Conservation (phyloP, 1,140 invertebrate genomes). For the Diabrotica undecimpunctata region DNA sequence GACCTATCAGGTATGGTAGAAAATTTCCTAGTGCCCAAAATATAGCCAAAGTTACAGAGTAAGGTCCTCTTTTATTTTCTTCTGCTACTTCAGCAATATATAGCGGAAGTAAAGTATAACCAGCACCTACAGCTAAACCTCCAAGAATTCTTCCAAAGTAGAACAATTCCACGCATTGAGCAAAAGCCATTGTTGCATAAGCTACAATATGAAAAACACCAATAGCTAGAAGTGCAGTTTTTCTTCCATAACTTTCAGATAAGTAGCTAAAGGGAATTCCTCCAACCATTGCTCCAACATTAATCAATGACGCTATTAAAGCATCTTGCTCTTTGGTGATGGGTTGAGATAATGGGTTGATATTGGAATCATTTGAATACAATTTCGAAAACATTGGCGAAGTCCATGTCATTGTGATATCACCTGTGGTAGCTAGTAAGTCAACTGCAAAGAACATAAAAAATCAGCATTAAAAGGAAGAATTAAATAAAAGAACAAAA, state of each 20-base stretch:
- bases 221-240: constrained; percentile 43
- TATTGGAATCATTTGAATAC: constrained; percentile 20
- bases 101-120: constrained; percentile 61
- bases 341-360: constrained; percentile 38
- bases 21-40: constrained; percentile 34
- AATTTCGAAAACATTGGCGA: constrained; percentile 64
- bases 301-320: constrained; percentile 77
- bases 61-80: constrained; percentile 59
- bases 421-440: constrained; percentile 15
- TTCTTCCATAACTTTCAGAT: constrained; percentile 47
- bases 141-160: constrained; percentile 53
- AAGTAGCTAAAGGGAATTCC: constrained; percentile 37
- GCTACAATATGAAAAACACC: constrained; percentile 59
- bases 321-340: constrained; percentile 57
- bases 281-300: constrained; percentile 71
- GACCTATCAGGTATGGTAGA: constrained; percentile 32
- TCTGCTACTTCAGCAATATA: constrained; percentile 66
- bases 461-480: too few species aligned
- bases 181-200: constrained; percentile 60
- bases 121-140: constrained; percentile 64
- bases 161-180: constrained; percentile 50
- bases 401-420: constrained; percentile 56
- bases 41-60: constrained; percentile 26
- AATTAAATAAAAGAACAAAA: too few species aligned
- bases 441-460: constrained; percentile 7